Conservation (phyloP, 2,797 vertebrate species). For the Limosa lapponica region DNA sequence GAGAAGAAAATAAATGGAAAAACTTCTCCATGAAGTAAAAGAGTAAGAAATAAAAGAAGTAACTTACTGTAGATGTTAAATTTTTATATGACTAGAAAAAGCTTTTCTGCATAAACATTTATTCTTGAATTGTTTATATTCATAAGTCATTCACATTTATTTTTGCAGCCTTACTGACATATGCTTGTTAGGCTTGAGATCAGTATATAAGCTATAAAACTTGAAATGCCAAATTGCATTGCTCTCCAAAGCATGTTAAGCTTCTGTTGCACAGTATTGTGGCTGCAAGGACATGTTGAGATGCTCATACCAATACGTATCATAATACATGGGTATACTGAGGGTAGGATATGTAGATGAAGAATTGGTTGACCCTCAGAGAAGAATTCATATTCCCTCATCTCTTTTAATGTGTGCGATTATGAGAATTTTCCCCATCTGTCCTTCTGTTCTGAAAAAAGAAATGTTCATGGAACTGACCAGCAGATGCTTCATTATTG, state of each 20-base stretch:
- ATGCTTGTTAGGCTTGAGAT: background rate
- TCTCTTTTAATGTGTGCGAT: background rate
- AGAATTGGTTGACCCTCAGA: background rate
- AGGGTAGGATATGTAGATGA: background rate
- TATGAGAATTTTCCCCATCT: background rate
- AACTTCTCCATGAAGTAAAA: background rate
- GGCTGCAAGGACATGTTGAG: background rate
- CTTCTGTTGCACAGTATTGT: background rate
- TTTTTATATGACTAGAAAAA: background rate
- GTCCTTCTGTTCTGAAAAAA: background rate
- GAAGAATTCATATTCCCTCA: background rate
- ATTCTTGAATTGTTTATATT: background rate
- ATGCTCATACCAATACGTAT: background rate
- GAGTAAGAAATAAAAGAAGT: background rate
- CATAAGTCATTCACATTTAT: background rate
- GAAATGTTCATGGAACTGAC: background rate
- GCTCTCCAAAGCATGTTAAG: background rate
- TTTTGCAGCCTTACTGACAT: constrained; percentile 6
- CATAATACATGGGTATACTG: background rate
- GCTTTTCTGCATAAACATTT: background rate
- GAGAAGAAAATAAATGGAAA: background rate
- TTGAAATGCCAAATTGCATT: constrained; percentile 27
- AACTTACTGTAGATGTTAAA: background rate
- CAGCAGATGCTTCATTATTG: background rate
- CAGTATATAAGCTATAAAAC: constrained; percentile 11